Conservation (phyloP, 2,797 vertebrate species). For the Aulostomus chinensis region DNA sequence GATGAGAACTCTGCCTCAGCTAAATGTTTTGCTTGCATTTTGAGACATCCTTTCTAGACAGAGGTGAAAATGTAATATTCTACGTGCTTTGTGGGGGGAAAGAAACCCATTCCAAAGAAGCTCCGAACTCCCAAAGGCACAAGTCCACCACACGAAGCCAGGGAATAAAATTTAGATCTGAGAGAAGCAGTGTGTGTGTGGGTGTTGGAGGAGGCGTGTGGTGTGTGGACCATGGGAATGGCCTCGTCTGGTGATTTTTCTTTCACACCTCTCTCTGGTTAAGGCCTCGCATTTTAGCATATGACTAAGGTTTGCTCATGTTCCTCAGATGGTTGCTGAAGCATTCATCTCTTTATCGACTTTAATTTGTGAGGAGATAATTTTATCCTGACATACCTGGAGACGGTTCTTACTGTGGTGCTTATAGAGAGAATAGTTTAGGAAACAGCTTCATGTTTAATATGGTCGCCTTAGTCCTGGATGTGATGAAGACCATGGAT, state of each 20-base stretch:
- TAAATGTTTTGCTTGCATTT: slow-evolving; percentile 11
- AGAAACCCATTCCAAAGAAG: slow-evolving; percentile 13
- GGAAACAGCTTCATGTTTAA: no score
- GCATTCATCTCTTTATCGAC: no score
- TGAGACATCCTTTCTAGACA: slow-evolving; percentile 7
- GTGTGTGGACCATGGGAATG: slow-evolving; percentile 37
- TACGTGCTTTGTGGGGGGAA: slow-evolving; percentile 7
- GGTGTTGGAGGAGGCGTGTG: slow-evolving; percentile 48
- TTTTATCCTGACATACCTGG: no score
- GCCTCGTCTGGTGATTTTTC: slow-evolving; percentile 30
- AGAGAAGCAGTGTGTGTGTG: slow-evolving; percentile 50
- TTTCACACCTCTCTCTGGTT: slow-evolving; percentile 38
- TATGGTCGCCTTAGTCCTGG: no score
- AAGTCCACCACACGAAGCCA: slow-evolving; percentile 26
- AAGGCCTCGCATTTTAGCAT: slow-evolving; percentile 31
- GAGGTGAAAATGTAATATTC: slow-evolving; percentile 11
- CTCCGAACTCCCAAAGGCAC: slow-evolving; percentile 21
- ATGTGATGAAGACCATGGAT: no score
- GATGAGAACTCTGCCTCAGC: background rate
- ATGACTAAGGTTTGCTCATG: slow-evolving; percentile 8
- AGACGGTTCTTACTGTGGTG: no score
- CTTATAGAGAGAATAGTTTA: no score
- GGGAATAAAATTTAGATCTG: slow-evolving; percentile 41
- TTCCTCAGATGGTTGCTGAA: slow-evolving; percentile 10
- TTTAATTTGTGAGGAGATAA: no score